Base-by-base conservation (phyloP, 30 jellyfish, hydroid and myxozoan species). In the Chironex yamaguchii region DNA sequence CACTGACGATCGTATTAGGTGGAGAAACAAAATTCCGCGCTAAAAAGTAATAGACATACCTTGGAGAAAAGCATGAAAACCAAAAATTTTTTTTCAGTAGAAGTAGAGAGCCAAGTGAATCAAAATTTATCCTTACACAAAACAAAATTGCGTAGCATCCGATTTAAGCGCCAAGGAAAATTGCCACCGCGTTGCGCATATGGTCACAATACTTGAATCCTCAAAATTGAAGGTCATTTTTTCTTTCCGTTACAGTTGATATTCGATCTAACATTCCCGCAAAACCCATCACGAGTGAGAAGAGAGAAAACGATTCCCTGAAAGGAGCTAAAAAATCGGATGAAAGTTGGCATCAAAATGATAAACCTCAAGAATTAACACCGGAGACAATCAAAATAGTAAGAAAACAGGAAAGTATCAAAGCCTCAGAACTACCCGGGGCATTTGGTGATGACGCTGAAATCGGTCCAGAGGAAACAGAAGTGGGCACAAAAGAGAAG, bases 371-470 rank as follows among this genome's bases (percentile, higher is more conserved):
- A 71, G 97, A 89, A 58, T 51, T 89, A 17, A 89, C 93, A 25
- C 99, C 99, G 0, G 99, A 94, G 34, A 89, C 76, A 11, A 94
- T 94, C 75, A 94, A 79, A 62, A 89, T 94, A 12, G 91, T 88
- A 84, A 84, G 52, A 84, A 94, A 94, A 69, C 53, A 76, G 28
- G 99, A 88, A 42, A 62, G 62, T 3, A 72, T 94, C 17, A 74
- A 90, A 67, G 99, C 93, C 3, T 91, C 96, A 1, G 94, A 79
- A 32, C 83, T 94, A 4, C 99, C 99, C 12, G 99, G 99, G 22
- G 99, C 96, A 31, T 94, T 81, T 77, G 99, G 99, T 2, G 97
- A 89, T 32, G 99, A 94, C 52, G 95, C 93, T 21, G 71, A 87
- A 0, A 76, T 89, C 69, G 95, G 91, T 29, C 76, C 51, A 42